Percentiles rank a stretch among this genome's conserved stretches.
Conservation (phyloP, 2,113 vertebrate species). For the Buteo buteo region DNA sequence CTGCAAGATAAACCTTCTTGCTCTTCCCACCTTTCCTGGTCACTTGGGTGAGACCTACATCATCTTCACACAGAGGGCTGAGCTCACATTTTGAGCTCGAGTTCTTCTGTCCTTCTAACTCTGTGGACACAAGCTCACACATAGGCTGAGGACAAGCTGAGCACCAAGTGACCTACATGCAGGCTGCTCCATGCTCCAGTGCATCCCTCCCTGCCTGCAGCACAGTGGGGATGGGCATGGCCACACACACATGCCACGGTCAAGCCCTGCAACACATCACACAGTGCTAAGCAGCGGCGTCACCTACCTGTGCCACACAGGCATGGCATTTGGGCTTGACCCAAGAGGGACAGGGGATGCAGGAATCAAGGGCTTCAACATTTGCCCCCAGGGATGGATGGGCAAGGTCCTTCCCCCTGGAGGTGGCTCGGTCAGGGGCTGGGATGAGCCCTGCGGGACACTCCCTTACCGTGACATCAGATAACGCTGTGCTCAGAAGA, state of each 20-base stretch:
- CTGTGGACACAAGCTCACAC: background rate
- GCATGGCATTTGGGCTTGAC: background rate
- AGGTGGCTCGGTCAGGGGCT: background rate
- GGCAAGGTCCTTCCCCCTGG: background rate
- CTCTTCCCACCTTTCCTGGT: background rate
- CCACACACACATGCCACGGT: background rate
- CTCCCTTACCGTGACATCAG: background rate
- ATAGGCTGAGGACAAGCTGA: background rate
- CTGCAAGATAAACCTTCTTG: background rate
- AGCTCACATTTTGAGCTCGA: background rate
- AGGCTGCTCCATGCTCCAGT: background rate
- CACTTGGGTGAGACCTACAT: background rate
- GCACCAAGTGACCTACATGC: background rate
- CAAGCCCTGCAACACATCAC: background rate
- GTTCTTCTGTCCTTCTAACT: background rate
- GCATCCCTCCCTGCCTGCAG: background rate
- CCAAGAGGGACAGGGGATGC: background rate
- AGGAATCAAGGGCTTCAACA: background rate
- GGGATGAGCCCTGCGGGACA: background rate
- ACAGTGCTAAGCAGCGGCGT: background rate
- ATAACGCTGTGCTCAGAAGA: background rate
- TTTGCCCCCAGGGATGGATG: fast-evolving
- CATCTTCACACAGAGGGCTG: background rate
- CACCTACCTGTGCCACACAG: background rate
- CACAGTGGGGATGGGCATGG: fast-evolving